Conservation (phyloP, 1,140 invertebrate species). For the Megalonaias nervosa region DNA sequence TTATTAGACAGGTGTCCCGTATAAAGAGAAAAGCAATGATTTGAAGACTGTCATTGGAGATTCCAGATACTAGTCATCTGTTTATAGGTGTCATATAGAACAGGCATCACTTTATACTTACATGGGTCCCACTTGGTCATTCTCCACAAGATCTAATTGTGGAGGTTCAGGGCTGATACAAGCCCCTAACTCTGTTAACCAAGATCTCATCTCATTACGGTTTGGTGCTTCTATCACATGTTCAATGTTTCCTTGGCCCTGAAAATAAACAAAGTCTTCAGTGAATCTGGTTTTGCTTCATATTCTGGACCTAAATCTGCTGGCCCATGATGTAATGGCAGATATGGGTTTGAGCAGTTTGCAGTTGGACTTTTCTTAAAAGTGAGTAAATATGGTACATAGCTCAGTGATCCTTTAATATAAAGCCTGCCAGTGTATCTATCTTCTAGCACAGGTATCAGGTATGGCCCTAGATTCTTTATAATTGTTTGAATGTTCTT, state of each 20-base stretch:
- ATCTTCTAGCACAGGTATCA: too few relatives aligned
- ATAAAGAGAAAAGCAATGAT: too few relatives aligned
- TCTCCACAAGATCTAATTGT: background rate
- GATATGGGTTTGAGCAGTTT: too few relatives aligned
- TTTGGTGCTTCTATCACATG: conserved; percentile 96
- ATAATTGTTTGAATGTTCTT: too few relatives aligned
- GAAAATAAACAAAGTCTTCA: conserved; percentile 10
- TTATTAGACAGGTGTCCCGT: too few relatives aligned
- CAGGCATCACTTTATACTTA: conserved; percentile 32
- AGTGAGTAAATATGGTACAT: background rate
- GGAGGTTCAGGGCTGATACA: conserved; percentile 76
- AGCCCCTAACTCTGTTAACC: conserved; percentile 88
- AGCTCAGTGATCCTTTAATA: too few relatives aligned
- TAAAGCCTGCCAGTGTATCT: too few relatives aligned
- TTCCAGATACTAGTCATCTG: too few relatives aligned
- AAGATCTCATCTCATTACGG: conserved; percentile 90
- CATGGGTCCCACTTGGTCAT: conserved; percentile 42
- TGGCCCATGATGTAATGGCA: too few relatives aligned
- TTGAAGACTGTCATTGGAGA: too few relatives aligned
- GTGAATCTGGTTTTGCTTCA: background rate
- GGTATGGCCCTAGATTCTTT: too few relatives aligned
- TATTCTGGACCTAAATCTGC: background rate
- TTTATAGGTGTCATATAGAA: background rate
- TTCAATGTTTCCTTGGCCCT: conserved; percentile 92
- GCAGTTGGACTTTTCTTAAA: too few relatives aligned